Conservation (phyloP, 2,113 vertebrate genomes). For the Henicopernis longicauda region DNA sequence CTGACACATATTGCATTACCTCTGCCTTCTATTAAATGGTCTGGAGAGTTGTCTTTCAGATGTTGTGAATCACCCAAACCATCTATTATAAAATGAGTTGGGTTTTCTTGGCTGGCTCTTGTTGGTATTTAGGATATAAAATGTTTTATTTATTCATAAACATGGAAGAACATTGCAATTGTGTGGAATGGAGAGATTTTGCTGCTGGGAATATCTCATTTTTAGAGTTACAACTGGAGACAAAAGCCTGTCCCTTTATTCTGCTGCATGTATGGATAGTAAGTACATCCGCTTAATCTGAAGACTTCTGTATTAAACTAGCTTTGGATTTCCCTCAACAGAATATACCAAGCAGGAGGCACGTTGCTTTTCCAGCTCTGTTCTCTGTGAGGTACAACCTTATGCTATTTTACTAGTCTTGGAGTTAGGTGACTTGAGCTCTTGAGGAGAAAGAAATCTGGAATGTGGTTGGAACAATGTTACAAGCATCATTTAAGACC, state of each 20-base stretch:
- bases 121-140: background rate
- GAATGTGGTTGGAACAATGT: background rate
- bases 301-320: background rate
- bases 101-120: background rate
- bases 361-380: background rate
- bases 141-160: background rate
- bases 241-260: background rate
- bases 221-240: background rate
- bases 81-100: background rate
- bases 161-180: rapidly evolving
- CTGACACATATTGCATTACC: rapidly evolving
- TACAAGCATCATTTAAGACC: background rate
- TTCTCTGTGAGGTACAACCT: background rate
- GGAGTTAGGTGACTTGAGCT: background rate
- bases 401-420: background rate
- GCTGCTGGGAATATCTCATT: background rate
- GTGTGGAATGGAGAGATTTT: background rate
- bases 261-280: background rate
- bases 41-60: background rate
- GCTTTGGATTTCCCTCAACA: background rate
- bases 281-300: background rate
- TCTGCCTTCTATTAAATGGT: background rate
- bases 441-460: background rate
- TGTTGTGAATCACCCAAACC: background rate
- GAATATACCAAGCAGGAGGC: background rate